Conservation (phyloP, 1,140 invertebrate species). For the Plodia interpunctella region DNA sequence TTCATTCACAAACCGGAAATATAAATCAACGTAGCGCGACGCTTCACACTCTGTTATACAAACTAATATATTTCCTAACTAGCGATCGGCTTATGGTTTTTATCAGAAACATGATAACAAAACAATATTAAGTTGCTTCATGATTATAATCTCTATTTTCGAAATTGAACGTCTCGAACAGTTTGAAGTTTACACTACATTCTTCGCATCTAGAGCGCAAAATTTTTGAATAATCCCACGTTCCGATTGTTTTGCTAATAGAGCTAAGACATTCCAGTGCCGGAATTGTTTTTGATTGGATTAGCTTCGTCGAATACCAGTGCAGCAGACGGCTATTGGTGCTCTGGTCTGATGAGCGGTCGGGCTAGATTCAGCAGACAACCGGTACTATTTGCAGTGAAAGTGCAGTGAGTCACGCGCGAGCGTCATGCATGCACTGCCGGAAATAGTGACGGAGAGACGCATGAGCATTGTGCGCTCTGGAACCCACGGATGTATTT, state of each 20-base stretch:
- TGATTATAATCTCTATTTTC: background rate
- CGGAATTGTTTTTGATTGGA: slow-evolving; percentile 12
- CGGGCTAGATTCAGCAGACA: slow-evolving; percentile 30
- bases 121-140: background rate
- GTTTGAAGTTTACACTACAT: background rate
- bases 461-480: background rate
- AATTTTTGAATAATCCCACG: slow-evolving; percentile 6
- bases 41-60: slow-evolving; percentile 23
- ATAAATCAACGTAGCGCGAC: slow-evolving; percentile 64
- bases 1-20: slow-evolving; percentile 67
- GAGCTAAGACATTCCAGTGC: slow-evolving; percentile 3
- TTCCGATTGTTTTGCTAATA: slow-evolving; percentile 13
- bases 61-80: slow-evolving; percentile 8
- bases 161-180: background rate
- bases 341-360: background rate
- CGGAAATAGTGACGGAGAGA: slow-evolving; percentile 40
- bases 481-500: no score
- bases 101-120: no score
- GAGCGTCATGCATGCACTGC: slow-evolving; percentile 11
- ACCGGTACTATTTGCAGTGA: slow-evolving; percentile 58
- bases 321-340: background rate
- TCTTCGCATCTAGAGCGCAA: background rate
- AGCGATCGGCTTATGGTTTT: slow-evolving; percentile 10
- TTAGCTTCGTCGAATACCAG: background rate
- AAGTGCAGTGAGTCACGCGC: slow-evolving; percentile 62